Conservation (phyloP, 2,113 vertebrate species). For the Protobothrops mucrosquamatus region DNA sequence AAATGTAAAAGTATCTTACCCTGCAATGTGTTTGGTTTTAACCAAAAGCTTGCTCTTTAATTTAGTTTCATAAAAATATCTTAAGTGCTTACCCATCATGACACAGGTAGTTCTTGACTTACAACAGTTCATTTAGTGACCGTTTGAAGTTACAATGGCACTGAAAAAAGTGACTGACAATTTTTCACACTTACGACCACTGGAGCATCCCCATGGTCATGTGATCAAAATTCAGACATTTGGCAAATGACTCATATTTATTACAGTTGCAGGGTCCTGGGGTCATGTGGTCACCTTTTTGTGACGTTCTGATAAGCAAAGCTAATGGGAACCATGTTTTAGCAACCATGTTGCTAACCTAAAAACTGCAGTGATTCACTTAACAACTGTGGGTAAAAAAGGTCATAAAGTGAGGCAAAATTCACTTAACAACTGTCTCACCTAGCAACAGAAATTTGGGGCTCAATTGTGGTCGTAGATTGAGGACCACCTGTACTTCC, state of each 20-base stretch:
- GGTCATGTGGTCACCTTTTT: neutral
- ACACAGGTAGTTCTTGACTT: neutral
- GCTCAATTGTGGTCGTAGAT: neutral
- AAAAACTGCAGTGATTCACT: no score
- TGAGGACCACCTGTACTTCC: neutral
- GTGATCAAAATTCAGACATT: no score
- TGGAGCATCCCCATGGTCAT: no score
- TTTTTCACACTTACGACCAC: neutral
- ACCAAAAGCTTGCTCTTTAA: neutral
- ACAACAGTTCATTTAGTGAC: neutral
- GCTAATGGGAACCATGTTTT: no score
- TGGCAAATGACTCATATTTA: no score
- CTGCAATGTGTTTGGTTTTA: neutral
- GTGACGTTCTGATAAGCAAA: no score
- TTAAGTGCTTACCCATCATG: neutral
- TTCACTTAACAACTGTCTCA: no score
- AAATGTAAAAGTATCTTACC: neutral
- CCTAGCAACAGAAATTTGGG: no score
- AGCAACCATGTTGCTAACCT: no score
- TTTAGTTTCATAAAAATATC: neutral
- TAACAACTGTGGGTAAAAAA: no score
- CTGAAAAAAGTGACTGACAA: neutral
- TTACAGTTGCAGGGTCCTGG: no score
- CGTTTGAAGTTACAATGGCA: neutral
- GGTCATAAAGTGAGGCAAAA: no score